Base-by-base conservation (phyloP, 2,113 vertebrate species). In the Addax nasomaculatus region DNA sequence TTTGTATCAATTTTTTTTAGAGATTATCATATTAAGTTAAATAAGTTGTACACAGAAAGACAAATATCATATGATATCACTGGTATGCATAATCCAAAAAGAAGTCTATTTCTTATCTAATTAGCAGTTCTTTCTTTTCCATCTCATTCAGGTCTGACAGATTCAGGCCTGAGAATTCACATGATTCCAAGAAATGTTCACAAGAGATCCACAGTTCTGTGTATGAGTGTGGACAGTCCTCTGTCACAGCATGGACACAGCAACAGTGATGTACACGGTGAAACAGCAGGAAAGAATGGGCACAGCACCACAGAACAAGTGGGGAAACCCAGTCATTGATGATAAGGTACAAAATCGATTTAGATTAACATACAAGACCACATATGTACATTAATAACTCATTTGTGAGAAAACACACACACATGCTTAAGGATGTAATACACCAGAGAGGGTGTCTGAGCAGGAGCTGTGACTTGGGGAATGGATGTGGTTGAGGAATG, bases 191-290 rank as follows among this genome's bases (percentile, higher is more conserved):
- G 15, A 67, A 23, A 43, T 30, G 13, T 53, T 73, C 62, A 45
- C n/a, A 60, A 73, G 55, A 79, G 5, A 27, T 43, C 36, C 39
- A 43, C 67, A 39, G 81, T 60, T 30, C 19, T 85, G 2, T 58
- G 29, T 53, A 1, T 53, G 49, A 10, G 30, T 36, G 45, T n/a
- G 53, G 15, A 51, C 21, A 1, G 58, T 30, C 11, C 73, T 43
- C 67, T 12, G 2, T 33, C 45, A 36, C n/a, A 43, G 25, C 55
- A 5, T 25, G 6, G 39, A 67, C 0, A 3, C 5, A n/a, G 78
- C 7, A 33, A 21, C 4, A 9, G 55, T 36, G 43, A n/a, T 0
- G 1, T 39, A 8, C 8, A 15, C 23, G 8, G 19, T 27, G 7
- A 27, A 33, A n/a, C 33, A 43, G 51, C 39, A 64, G 27, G 62